phyloP scores from a whole-genome alignment of 2,888 invertebrate genomes.

The Willowsia nigromaculata region DNA sequence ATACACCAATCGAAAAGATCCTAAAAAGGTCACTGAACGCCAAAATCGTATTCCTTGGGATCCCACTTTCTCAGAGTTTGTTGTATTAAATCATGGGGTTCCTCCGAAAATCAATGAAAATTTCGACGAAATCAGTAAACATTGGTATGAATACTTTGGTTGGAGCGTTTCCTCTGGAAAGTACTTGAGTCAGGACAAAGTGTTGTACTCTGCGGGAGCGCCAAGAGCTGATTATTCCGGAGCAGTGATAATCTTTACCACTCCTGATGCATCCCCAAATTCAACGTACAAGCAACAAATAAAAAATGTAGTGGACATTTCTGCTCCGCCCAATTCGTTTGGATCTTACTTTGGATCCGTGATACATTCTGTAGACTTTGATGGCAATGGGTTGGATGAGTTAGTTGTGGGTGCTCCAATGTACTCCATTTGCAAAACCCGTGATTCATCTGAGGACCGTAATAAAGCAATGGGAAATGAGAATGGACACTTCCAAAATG shows the following conservation, averaged over 20 bases:
- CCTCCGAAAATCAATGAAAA: neutral
- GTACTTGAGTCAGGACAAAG: constrained; percentile 1
- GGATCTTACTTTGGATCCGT: constrained; percentile 72
- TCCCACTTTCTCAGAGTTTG: constrained; percentile 53
- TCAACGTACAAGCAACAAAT: constrained; percentile 27
- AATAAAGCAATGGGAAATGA: too few relatives aligned
- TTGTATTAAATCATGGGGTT: constrained; percentile 40
- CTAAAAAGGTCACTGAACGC: neutral
- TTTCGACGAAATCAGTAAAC: neutral
- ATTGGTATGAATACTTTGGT: constrained; percentile 57
- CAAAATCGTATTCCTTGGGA: constrained; percentile 41
- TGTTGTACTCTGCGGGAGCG: constrained; percentile 62
- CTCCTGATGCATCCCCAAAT: neutral
- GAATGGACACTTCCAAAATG: too few relatives aligned
- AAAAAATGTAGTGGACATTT: neutral
- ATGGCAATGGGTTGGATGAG: constrained; percentile 63
- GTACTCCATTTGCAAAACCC: neutral
- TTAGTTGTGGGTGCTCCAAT: constrained; percentile 72
- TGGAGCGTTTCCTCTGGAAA: constrained; percentile 67
- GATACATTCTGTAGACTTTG: constrained; percentile 53
- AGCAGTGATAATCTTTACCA: constrained; percentile 59
- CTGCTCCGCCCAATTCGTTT: constrained; percentile 36
- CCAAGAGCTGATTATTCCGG: constrained; percentile 60
- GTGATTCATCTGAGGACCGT: neutral
- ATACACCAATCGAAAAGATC: constrained; percentile 37